Conservation (phyloP, 2,888 invertebrate species). For the Diaprepes abbreviatus region DNA sequence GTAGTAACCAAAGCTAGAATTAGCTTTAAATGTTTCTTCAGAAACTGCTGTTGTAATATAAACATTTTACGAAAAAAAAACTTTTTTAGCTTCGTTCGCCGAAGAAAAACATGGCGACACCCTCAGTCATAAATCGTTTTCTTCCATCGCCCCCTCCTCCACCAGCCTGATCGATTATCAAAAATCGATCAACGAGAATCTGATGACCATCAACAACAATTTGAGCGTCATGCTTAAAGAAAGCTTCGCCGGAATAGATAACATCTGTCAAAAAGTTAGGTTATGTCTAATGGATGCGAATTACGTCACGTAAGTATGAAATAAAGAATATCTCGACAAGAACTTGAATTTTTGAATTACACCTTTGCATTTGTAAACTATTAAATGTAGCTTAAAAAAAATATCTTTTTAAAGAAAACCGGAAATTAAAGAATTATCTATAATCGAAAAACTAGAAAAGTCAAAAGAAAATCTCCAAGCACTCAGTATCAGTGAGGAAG, state of each 20-base stretch:
- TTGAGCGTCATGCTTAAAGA: slow-evolving; percentile 55
- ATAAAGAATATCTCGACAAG: too few species aligned
- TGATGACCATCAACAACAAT: slow-evolving; percentile 55
- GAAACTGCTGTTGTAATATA: too few species aligned
- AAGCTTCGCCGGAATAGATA: slow-evolving; percentile 56
- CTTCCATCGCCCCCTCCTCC: not conserved
- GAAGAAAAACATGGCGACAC: slow-evolving; percentile 28
- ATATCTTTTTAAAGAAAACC: not conserved
- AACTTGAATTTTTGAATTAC: too few species aligned
- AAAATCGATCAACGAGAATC: slow-evolving; percentile 51
- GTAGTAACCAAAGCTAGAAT: too few species aligned
- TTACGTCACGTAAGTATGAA: slow-evolving; percentile 10
- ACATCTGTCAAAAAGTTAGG: slow-evolving; percentile 56
- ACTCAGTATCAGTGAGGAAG: slow-evolving; percentile 4
- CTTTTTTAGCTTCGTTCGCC: not conserved
- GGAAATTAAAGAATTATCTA: not conserved
- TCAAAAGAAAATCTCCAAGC: not conserved
- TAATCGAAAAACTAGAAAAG: not conserved
- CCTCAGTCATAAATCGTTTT: not conserved
- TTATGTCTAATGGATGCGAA: slow-evolving; percentile 51
- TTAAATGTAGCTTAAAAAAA: too few species aligned
- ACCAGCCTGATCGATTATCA: slow-evolving; percentile 45
- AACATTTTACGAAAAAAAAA: too few species aligned
- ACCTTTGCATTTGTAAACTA: too few species aligned
- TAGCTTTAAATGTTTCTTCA: too few species aligned